Evolutionary conservation across 1,140 invertebrate species (phyloP).

Genomic region (Drosophila ohnishii): DNA sequence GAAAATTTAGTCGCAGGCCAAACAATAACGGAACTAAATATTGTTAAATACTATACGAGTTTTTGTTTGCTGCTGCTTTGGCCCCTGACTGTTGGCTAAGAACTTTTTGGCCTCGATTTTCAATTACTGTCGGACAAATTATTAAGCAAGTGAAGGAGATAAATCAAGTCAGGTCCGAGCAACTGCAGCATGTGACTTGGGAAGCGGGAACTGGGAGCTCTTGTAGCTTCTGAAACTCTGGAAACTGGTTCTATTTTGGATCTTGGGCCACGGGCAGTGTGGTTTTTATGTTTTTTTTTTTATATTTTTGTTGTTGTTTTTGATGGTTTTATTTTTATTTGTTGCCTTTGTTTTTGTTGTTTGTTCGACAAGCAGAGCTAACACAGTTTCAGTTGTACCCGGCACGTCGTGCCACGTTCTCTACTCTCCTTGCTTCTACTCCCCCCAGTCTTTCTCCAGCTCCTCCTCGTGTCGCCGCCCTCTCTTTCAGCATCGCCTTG

Average conservation of each 20-base stretch:
- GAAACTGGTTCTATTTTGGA: conserved; percentile 53
- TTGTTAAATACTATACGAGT: conserved; percentile 16
- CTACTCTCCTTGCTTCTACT: neutral
- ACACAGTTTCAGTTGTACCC: conserved; percentile 44
- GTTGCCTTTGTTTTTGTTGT: conserved; percentile 28
- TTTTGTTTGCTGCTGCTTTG: conserved; percentile 8
- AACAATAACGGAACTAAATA: conserved; percentile 42
- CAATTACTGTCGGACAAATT: conserved; percentile 41
- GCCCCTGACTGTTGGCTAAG: conserved; percentile 7
- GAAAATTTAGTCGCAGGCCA: conserved; percentile 22
- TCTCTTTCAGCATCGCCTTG: conserved; percentile 11
- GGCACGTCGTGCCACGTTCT: conserved; percentile 39
- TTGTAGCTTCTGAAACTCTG: conserved; percentile 25
- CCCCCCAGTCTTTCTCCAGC: conserved; percentile 2
- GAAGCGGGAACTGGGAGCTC: conserved; percentile 13
- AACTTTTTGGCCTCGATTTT: conserved; percentile 32
- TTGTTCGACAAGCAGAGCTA: conserved; percentile 40
- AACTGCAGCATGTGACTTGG: conserved; percentile 55
- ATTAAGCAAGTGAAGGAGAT: conserved; percentile 38
- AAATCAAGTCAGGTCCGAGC: conserved; percentile 49
- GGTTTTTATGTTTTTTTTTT: neutral
- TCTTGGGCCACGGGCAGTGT: conserved; percentile 26
- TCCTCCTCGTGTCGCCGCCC: conserved; percentile 4
- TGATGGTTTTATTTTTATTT: conserved; percentile 17
- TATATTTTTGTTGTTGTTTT: neutral